Percentiles rank a stretch among this genome's conserved stretches.
Evolutionary conservation across 2,797 vertebrate species (phyloP).

Genomic region (Cheirogaleus major): DNA sequence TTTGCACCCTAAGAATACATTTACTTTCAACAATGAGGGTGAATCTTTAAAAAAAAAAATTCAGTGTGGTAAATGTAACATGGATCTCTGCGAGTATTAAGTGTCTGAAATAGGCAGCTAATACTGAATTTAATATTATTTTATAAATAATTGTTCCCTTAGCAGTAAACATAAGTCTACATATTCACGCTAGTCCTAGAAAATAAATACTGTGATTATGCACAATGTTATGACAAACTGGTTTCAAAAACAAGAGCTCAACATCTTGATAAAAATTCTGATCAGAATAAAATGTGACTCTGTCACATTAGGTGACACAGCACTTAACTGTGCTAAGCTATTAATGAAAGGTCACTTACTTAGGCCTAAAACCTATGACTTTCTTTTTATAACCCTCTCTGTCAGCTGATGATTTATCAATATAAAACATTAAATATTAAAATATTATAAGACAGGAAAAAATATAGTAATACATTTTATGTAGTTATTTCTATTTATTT

Average conservation of each 20-base stretch:
- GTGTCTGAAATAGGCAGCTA: constrained; percentile 87
- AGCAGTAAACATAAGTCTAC: constrained; percentile 85
- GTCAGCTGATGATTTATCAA: background rate
- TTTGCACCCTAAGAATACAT: constrained; percentile 85
- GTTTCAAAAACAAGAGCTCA: constrained; percentile 83
- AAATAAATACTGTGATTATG: constrained; percentile 89
- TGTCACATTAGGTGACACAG: background rate
- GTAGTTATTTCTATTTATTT: background rate
- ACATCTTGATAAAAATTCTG: constrained; percentile 83
- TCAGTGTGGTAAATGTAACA: constrained; percentile 87
- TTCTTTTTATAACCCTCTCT: background rate
- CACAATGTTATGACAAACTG: constrained; percentile 83
- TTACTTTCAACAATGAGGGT: constrained; percentile 87
- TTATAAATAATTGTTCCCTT: constrained; percentile 90
- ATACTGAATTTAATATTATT: constrained; percentile 87
- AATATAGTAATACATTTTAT: background rate
- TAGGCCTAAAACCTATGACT: background rate
- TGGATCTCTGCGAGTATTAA: constrained; percentile 82
- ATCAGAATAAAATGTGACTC: constrained; percentile 84
- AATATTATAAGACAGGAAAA: background rate
- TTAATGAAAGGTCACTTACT: background rate
- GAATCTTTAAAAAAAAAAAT: constrained; percentile 77
- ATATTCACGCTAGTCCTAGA: constrained; percentile 86
- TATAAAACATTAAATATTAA: constrained; percentile 16
- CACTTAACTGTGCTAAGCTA: background rate